A percentile compares a stretch with the other conserved stretches of the same genome.
phyloP scores from a whole-genome alignment of 2,888 invertebrate genomes.

The Sycophila texana region DNA sequence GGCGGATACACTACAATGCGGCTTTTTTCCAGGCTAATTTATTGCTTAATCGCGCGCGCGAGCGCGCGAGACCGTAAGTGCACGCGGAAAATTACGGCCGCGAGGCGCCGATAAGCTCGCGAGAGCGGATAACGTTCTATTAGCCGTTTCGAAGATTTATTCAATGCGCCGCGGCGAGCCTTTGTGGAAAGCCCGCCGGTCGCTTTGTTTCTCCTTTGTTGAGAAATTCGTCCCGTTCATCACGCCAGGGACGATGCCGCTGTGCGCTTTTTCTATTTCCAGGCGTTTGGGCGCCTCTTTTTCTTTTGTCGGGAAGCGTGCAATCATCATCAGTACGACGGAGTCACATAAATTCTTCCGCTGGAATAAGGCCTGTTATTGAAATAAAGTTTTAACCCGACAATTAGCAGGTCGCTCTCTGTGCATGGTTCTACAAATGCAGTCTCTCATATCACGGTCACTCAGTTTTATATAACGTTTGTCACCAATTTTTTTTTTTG shows the following conservation, averaged over 20 bases:
- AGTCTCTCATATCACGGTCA: too few relatives aligned
- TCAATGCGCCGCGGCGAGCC: not conserved
- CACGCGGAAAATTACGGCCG: constrained; percentile 3
- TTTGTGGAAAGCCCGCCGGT: not conserved
- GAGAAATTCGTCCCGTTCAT: not conserved
- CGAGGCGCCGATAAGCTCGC: constrained; percentile 26
- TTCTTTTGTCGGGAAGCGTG: constrained; percentile 20
- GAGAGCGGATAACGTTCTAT: not conserved
- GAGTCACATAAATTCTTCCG: constrained; percentile 21
- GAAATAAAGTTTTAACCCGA: constrained; percentile 44
- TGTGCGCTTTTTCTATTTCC: not conserved
- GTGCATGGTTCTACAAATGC: not conserved
- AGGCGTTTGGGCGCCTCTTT: not conserved
- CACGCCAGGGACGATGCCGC: not conserved
- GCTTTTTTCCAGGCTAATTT: constrained; percentile 25
- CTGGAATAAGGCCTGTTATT: constrained; percentile 28
- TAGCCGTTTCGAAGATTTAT: constrained; percentile 9
- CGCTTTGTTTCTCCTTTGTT: not conserved
- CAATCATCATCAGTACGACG: constrained; percentile 25
- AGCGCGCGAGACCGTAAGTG: not conserved
- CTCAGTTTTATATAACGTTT: too few relatives aligned
- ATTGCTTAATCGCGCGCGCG: constrained; percentile 34
- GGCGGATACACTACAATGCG: constrained; percentile 13
- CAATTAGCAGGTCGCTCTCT: constrained; percentile 37
- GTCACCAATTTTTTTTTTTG: not conserved